Percentiles rank a stretch among this genome's conserved stretches.
phyloP scores from a whole-genome alignment of 1,140 invertebrate species.

The Ladona fulva region DNA sequence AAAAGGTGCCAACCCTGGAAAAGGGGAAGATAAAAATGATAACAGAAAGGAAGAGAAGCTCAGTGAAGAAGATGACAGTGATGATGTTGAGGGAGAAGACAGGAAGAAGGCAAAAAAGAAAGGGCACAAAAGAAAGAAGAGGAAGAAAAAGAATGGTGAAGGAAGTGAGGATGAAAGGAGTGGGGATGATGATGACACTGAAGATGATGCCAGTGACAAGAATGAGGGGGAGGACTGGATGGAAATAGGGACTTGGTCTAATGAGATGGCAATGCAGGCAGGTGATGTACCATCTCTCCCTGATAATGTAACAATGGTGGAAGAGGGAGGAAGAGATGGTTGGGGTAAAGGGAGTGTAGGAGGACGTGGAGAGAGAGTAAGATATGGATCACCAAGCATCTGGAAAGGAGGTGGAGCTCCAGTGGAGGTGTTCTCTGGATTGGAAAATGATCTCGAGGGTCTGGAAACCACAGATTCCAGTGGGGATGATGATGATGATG shows the following conservation, averaged over 20 bases:
- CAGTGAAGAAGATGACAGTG: conserved; percentile 24
- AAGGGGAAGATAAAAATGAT: conserved; percentile 25
- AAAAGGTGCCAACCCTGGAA: conserved; percentile 18
- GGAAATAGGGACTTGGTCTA: conserved; percentile 86
- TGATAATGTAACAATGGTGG: conserved; percentile 21
- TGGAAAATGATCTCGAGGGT: conserved; percentile 31
- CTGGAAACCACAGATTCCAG: conserved; percentile 28
- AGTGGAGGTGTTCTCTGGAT: conserved; percentile 26
- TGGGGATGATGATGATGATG: conserved; percentile 25
- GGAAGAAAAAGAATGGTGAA: conserved; percentile 24
- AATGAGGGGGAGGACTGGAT: conserved; percentile 35
- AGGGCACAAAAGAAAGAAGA: conserved; percentile 22
- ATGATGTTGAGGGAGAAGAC: conserved; percentile 22
- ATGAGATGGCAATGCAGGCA: conserved; percentile 62
- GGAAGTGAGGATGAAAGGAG: conserved; percentile 23
- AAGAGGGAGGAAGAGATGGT: conserved; percentile 25
- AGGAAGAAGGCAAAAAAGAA: conserved; percentile 28
- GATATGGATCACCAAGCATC: conserved; percentile 33
- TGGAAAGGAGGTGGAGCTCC: conserved; percentile 27
- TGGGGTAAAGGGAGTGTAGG: conserved; percentile 30
- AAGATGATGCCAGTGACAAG: conserved; percentile 25
- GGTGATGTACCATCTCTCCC: conserved; percentile 31
- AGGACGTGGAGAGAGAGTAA: conserved; percentile 20
- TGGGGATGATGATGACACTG: conserved; percentile 27
- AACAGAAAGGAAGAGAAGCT: conserved; percentile 26